Conservation (phyloP, 1,140 invertebrate genomes). For the Metaphire vulgaris region DNA sequence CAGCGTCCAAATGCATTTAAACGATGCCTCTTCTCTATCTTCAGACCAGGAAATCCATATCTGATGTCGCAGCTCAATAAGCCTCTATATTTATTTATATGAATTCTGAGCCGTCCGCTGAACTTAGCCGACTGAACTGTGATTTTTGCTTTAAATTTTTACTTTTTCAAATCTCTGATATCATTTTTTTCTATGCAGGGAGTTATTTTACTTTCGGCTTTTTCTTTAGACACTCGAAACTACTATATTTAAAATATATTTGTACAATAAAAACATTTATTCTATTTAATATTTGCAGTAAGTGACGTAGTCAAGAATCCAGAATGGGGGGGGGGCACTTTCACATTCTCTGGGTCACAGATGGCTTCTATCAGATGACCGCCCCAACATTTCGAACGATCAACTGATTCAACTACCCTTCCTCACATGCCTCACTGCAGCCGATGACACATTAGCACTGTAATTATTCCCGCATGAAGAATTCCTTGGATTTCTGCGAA, state of each 20-base stretch:
- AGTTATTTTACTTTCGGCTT: not conserved
- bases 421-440: no score
- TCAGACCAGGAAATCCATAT: constrained; percentile 56
- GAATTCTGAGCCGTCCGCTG: not conserved
- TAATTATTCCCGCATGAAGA: no score
- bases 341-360: no score
- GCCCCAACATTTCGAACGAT: no score
- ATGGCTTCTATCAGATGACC: no score
- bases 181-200: not conserved
- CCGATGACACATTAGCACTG: no score
- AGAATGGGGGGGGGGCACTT: no score
- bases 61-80: not conserved
- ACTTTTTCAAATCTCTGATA: not conserved
- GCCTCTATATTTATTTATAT: not conserved
- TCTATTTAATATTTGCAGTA: no score
- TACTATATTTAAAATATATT: not conserved
- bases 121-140: not conserved
- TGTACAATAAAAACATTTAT: no score
- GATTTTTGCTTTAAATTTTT: not conserved
- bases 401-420: no score
- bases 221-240: not conserved
- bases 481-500: no score
- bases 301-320: no score
- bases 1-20: constrained; percentile 30
- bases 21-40: constrained; percentile 63